phyloP scores from a whole-genome alignment of 2,113 vertebrate species.

The Scomber japonicus region DNA sequence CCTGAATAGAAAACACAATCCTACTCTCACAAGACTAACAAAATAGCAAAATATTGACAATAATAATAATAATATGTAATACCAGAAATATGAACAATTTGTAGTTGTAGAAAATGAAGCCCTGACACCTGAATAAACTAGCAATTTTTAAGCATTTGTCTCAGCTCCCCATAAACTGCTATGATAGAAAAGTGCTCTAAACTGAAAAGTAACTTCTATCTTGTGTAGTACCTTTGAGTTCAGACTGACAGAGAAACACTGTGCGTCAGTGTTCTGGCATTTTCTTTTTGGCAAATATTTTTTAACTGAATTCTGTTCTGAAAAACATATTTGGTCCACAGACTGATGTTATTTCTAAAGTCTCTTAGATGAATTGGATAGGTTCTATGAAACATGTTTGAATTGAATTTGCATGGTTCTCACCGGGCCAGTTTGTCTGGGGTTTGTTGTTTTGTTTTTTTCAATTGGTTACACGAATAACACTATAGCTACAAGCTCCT shows the following conservation, averaged over 20 bases:
- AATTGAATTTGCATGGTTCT: too few species aligned
- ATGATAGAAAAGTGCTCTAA: not conserved
- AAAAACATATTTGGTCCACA: too few species aligned
- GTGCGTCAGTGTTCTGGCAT: not conserved
- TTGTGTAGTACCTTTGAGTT: not conserved
- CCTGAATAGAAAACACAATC: not conserved
- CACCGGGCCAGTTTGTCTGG: too few species aligned
- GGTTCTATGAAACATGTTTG: too few species aligned
- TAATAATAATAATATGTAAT: too few species aligned
- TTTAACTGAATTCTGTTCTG: too few species aligned
- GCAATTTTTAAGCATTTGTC: conserved; percentile 8
- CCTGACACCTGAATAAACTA: conserved; percentile 11
- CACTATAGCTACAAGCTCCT: too few species aligned
- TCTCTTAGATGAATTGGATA: too few species aligned
- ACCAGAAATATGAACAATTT: not conserved
- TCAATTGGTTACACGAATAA: too few species aligned
- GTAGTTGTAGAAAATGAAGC: not conserved
- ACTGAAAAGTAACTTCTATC: not conserved
- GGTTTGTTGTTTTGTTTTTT: too few species aligned
- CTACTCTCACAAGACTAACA: not conserved
- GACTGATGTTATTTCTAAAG: too few species aligned
- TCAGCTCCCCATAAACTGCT: not conserved
- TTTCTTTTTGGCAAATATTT: too few species aligned
- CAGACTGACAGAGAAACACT: not conserved
- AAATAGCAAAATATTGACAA: not conserved